Percentiles rank a stretch among this genome's conserved stretches.
These are phyloP conservation scores for Smittia sp. DNA, from an alignment of 2,888 invertebrate genomes.

Conservation along the genomic window DNA sequence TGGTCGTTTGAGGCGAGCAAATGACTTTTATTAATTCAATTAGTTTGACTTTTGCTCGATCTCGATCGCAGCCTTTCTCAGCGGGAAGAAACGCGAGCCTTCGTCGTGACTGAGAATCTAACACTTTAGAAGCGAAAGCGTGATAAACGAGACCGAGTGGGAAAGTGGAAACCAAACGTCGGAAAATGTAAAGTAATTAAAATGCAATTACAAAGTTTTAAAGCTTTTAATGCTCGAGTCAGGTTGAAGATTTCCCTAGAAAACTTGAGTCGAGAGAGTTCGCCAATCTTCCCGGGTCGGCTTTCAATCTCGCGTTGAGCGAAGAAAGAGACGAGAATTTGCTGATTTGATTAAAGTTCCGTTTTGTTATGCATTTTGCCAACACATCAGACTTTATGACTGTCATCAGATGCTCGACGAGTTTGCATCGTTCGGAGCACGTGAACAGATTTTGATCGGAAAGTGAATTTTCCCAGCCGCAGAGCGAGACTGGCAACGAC, in stretches of 20 bases:
- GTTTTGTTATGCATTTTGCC: constrained; percentile 15
- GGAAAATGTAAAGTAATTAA: constrained; percentile 21
- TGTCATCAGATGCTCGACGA: neutral
- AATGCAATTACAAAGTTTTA: constrained; percentile 26
- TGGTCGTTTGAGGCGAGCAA: neutral
- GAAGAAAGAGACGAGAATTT: neutral
- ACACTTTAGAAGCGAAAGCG: no score
- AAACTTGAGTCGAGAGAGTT: neutral
- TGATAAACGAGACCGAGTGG: neutral
- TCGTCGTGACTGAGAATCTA: neutral
- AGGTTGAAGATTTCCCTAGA: neutral
- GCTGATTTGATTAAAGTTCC: constrained; percentile 25
- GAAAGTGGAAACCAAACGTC: neutral
- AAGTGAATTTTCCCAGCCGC: neutral
- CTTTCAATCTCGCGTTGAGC: neutral
- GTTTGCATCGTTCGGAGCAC: neutral
- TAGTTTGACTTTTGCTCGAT: constrained; percentile 25
- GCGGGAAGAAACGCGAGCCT: neutral
- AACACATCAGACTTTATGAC: neutral
- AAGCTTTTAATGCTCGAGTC: neutral
- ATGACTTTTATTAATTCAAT: constrained; percentile 39
- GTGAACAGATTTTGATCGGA: constrained; percentile 7
- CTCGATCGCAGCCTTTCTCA: neutral
- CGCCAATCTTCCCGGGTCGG: neutral
- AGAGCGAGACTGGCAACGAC: neutral